Base-by-base conservation (phyloP, 2,888 invertebrate species). In the Calephelis perditalis region DNA sequence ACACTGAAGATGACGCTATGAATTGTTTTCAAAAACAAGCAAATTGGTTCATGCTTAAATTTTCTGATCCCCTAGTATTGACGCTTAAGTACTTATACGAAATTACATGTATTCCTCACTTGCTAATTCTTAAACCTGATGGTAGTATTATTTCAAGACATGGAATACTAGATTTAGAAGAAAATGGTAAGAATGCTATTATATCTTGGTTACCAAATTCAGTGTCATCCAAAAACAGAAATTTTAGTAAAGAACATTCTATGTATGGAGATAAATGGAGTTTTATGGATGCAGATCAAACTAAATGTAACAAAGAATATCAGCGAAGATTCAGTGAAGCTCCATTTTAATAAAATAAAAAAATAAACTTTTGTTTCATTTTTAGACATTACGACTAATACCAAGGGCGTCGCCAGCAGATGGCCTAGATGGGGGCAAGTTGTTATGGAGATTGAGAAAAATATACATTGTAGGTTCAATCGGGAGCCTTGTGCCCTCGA, bases 21-120 rank as follows among this genome's bases (percentile, higher is more conserved):
- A 57, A 62, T 0, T 74, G 76, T 26, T 88, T 69, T 61, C 67
- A 76, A 0, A 63, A 67, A 0, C 89, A 90, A 75, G 89, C 89
- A 0, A 89, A 90, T 59, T 90, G 89, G 89, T 89, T 89, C 59
- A 79, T 82, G 55, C 75, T 88, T 9, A 68, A 69, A 7, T 76
- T 72, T 68, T 63, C 74, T 66, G 86, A 88, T 73, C 73, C 76
- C 62, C 66, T 85, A 44, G 73, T 86, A 71, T 55, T 63, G 0
- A 65, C 65, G 2, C 72, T 90, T 0, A 74, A 68, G 62, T 85
- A 74, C 59, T 74, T 82, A 71, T 84, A 86, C 54, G 73, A 70
- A 5, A 70, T 90, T 4, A 77, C 81, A 0, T 79, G 78, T 54
- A 67, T 84, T 5, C 89, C 89, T 0, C 77, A 80, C 59, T 64